Percentiles rank a stretch among this genome's conserved stretches.
Evolutionary conservation across 2,797 vertebrate species (phyloP).

Genomic region (Pantherophis vulpinus): DNA sequence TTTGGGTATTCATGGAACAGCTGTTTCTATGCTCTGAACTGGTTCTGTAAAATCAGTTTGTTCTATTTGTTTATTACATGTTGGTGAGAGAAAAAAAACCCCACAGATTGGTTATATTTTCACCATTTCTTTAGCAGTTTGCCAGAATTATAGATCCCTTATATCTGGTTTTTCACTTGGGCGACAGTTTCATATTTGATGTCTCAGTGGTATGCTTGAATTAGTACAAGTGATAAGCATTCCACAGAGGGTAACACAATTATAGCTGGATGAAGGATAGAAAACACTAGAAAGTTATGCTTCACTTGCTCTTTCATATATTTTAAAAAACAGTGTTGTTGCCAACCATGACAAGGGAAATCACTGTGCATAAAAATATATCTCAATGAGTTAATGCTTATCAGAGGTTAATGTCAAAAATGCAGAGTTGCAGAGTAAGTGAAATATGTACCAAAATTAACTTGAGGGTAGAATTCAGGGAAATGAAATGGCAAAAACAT

Average conservation of each 20-base stretch:
- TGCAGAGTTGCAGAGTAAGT: neutral
- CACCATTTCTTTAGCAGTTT: neutral
- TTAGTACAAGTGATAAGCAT: neutral
- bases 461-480: neutral
- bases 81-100: neutral
- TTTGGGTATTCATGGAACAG: neutral
- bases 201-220: neutral
- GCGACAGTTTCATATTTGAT: neutral
- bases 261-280: neutral
- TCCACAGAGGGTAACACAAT: neutral
- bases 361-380: neutral
- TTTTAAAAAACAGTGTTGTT: neutral
- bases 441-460: neutral
- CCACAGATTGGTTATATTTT: neutral
- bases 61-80: neutral
- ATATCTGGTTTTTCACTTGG: neutral
- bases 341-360: neutral
- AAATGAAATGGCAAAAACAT: neutral
- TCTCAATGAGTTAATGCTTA: neutral
- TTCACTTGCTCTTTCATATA: neutral
- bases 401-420: neutral
- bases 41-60: neutral
- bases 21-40: neutral
- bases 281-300: neutral
- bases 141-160: neutral